These are phyloP conservation scores for Ceratoteleas bidentatus DNA, from an alignment of 1,140 invertebrate species.

Conservation along the genomic window DNA sequence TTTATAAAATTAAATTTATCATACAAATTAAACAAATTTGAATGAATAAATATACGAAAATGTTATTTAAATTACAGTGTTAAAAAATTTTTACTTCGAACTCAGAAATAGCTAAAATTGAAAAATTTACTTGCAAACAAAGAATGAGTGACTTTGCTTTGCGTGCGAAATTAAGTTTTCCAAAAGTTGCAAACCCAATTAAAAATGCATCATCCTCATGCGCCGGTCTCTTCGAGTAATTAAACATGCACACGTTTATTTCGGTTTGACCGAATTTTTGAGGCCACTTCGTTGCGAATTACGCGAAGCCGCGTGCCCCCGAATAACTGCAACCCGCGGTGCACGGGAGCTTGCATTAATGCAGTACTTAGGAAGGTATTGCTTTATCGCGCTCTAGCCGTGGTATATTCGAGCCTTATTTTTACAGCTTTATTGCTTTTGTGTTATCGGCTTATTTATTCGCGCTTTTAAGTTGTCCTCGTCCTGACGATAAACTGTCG, in stretches of 20 bases:
- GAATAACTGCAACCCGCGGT: slow-evolving; percentile 28
- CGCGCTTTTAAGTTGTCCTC: not conserved
- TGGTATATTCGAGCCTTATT: slow-evolving; percentile 6
- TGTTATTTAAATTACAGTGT: too few species aligned
- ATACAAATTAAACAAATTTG: too few species aligned
- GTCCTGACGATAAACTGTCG: too few species aligned
- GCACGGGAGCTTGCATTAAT: slow-evolving; percentile 13
- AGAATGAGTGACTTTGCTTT: not conserved
- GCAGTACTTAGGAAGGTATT: slow-evolving; percentile 4
- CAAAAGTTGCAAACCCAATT: too few species aligned
- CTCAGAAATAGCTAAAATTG: too few species aligned
- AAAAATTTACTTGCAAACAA: too few species aligned
- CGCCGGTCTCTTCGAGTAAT: not conserved
- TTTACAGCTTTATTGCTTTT: slow-evolving; percentile 12
- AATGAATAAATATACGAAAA: too few species aligned
- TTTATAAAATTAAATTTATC: too few species aligned
- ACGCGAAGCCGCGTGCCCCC: slow-evolving; percentile 4
- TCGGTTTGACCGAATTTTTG: not conserved
- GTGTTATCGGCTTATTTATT: slow-evolving; percentile 4
- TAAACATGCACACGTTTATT: slow-evolving; percentile 3
- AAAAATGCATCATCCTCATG: too few species aligned
- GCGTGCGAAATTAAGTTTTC: not conserved
- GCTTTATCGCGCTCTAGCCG: slow-evolving; percentile 18
- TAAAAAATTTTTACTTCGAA: too few species aligned
- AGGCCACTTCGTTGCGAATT: not conserved